Base-by-base conservation (phyloP, 1,140 invertebrate species). In the Ostrea edulis region DNA sequence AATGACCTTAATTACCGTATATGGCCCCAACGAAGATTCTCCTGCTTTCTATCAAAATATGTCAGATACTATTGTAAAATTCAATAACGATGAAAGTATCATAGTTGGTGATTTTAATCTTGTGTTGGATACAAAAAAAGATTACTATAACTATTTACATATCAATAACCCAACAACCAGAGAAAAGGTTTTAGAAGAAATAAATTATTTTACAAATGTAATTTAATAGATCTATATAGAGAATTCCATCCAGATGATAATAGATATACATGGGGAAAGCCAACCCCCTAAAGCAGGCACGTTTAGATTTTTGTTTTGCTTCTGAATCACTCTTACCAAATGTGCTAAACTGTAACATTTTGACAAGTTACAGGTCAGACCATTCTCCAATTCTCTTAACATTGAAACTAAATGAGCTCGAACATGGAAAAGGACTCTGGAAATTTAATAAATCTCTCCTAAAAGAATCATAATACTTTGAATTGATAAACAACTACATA, bases 181-280 rank as follows among this genome's bases (percentile, higher is more conserved):
- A 22, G 20, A 22, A 44, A 82, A n/a, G 20, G 77, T 82, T 17
- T 62, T 87, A 58, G 71, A 83, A 25, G 29, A 82, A 0, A 87
- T 62, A 51, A 44, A 35, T 5, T 53, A 25, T 55, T 51, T n/a
- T n/a, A n/a, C n/a, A n/a, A n/a, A n/a, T n/a, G n/a, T 54, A 51
- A 58, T 82, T 58, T 87, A 82, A 25, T 83, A 25, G 86, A 87
- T 65, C 29, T 82, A 52, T 82, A 55, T n/a, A n/a, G n/a, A n/a
- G n/a, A n/a, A n/a, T n/a, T n/a, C n/a, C n/a, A n/a, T n/a, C n/a
- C n/a, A n/a, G 54, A 65, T 20, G 29, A 51, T 14, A 87, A 53
- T 58, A 87, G 86, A 35, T 87, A 82, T 83, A 82, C 71, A 4
- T 87, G 77, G 86, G 20, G 86, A 55, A 87, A 68, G 44, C 54